A percentile compares a stretch with the other conserved stretches of the same genome.
Conservation (phyloP, 2,888 invertebrate genomes). For the Dicroscelio sp. region DNA sequence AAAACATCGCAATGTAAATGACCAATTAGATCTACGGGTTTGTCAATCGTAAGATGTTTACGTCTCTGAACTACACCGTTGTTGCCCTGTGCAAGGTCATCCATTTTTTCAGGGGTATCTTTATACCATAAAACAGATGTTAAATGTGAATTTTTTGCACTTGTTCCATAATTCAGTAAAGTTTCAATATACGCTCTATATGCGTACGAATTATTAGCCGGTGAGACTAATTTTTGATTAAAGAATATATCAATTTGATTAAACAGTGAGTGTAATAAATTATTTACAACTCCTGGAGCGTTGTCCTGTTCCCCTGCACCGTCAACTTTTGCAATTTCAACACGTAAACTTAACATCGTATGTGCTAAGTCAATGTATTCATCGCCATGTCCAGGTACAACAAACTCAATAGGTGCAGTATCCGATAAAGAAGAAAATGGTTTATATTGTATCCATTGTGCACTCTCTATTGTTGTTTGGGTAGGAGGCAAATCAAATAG, state of each 20-base stretch:
- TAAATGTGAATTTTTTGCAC: conserved; percentile 80
- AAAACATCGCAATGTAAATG: conserved; percentile 82
- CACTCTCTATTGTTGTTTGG: conserved; percentile 81
- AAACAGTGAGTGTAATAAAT: background rate
- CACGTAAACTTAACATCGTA: conserved; percentile 66
- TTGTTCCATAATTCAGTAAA: conserved; percentile 75
- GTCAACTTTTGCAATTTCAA: background rate
- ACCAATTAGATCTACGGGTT: conserved; percentile 17
- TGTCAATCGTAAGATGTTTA: background rate
- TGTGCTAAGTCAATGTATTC: conserved; percentile 80
- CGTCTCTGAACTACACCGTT: background rate
- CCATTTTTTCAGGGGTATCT: conserved; percentile 42
- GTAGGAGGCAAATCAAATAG: conserved; percentile 84
- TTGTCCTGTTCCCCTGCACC: background rate
- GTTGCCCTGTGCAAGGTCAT: background rate
- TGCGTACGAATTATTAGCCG: conserved; percentile 81
- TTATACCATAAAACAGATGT: conserved; percentile 50
- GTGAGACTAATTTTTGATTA: conserved; percentile 84
- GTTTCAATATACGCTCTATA: conserved; percentile 85
- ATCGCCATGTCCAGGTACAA: conserved; percentile 80
- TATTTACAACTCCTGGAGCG: background rate
- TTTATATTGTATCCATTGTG: conserved; percentile 83
- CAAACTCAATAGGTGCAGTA: conserved; percentile 84
- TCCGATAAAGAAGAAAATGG: conserved; percentile 81
- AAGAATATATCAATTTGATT: conserved; percentile 82